Evolutionary conservation across 2,888 invertebrate species (phyloP).

Genomic region (Amblyteles armatorius): DNA sequence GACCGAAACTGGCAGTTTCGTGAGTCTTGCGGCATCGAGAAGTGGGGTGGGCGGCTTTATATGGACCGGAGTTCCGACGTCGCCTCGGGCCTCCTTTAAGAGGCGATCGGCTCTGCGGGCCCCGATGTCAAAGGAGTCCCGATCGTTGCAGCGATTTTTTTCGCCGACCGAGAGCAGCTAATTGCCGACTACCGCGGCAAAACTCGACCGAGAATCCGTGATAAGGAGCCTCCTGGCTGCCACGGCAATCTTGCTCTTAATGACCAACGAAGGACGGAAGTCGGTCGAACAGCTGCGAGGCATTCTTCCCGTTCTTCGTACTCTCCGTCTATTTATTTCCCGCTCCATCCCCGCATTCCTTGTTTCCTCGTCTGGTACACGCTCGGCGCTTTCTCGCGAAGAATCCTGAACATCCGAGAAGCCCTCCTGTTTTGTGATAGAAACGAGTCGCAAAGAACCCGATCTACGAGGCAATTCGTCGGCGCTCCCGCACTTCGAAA

Average conservation of each 20-base stretch:
- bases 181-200: conserved; percentile 30
- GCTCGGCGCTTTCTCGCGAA: conserved; percentile 34
- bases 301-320: conserved; percentile 25
- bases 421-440: neutral
- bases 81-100: conserved; percentile 56
- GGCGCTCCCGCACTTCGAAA: neutral
- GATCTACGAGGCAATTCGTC: conserved; percentile 17
- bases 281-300: conserved; percentile 23
- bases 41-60: conserved; percentile 32
- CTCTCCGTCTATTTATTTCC: neutral
- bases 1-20: conserved; percentile 6
- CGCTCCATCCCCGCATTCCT: neutral
- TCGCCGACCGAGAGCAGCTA: neutral
- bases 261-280: conserved; percentile 31
- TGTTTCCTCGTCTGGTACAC: neutral
- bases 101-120: conserved; percentile 10
- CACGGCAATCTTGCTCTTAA: conserved; percentile 23
- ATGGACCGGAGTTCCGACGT: conserved; percentile 48
- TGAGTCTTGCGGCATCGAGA: conserved; percentile 17
- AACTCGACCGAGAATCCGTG: conserved; percentile 11
- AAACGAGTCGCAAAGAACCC: neutral
- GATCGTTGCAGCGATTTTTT: neutral
- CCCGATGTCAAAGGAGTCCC: conserved; percentile 13
- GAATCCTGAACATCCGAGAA: conserved; percentile 10
- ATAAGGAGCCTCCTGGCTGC: neutral